Conservation (phyloP, 2,113 vertebrate species). For the Gobiocypris rarus region DNA sequence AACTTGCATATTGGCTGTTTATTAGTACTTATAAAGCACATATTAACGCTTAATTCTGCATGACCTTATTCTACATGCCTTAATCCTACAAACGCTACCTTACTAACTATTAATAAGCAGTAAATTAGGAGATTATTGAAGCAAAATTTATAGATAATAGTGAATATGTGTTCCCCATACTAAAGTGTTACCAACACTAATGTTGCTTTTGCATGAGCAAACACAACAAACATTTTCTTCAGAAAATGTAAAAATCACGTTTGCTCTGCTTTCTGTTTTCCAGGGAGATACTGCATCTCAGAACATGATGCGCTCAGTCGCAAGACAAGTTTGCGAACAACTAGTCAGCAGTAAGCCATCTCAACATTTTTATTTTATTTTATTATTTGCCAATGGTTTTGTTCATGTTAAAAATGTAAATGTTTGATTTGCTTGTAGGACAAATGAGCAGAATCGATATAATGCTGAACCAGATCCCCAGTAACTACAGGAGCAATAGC, state of each 20-base stretch:
- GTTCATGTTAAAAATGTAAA: not conserved
- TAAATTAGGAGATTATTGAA: too few species aligned
- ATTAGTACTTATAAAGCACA: too few species aligned
- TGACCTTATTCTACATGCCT: too few species aligned
- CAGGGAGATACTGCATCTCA: conserved; percentile 96
- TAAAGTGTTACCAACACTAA: too few species aligned
- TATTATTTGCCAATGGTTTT: not conserved
- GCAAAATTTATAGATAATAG: too few species aligned
- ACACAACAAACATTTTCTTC: not conserved
- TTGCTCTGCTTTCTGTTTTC: conserved; percentile 53
- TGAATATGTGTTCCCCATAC: too few species aligned
- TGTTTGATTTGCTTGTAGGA: conserved; percentile 71
- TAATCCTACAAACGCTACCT: too few species aligned
- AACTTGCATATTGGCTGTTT: too few species aligned
- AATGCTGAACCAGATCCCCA: conserved; percentile 97
- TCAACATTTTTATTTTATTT: not conserved
- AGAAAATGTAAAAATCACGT: not conserved
- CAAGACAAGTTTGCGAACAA: conserved; percentile 99
- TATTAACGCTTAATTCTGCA: too few species aligned
- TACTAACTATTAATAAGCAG: too few species aligned
- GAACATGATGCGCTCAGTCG: conserved; percentile 96
- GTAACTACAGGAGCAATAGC: conserved; percentile 88
- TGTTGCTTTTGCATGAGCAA: not conserved
- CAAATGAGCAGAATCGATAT: conserved; percentile 95
- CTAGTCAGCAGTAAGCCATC: conserved; percentile 88